These are phyloP conservation scores for Sparidentex hasta DNA, from an alignment of 2,797 vertebrate species.

Conservation along the genomic window DNA sequence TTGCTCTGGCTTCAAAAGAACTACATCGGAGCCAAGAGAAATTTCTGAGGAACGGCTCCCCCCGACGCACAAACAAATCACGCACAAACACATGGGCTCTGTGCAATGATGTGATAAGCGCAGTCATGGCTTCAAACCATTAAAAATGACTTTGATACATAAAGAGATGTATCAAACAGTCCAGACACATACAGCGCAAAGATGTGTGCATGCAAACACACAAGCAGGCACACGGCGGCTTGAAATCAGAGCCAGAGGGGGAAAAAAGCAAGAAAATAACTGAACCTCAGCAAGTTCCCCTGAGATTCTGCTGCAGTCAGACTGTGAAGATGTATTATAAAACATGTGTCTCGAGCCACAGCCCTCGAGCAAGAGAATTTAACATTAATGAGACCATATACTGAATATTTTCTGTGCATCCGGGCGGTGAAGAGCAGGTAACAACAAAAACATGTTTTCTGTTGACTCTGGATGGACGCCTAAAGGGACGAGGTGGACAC, in stretches of 20 bases:
- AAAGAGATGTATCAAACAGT: slow-evolving; percentile 4
- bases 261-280: slow-evolving; percentile 6
- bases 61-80: background rate
- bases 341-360: slow-evolving; percentile 33
- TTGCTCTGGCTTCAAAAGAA: slow-evolving; percentile 32
- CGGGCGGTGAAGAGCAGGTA: too few relatives aligned
- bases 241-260: slow-evolving; percentile 6
- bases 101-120: slow-evolving; percentile 36
- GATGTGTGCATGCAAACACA: too few relatives aligned
- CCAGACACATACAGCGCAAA: background rate
- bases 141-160: slow-evolving; percentile 15
- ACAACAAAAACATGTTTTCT: too few relatives aligned
- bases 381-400: background rate
- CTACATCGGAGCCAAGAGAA: slow-evolving; percentile 65
- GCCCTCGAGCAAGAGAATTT: background rate
- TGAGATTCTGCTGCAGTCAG: slow-evolving; percentile 43
- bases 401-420: too few relatives aligned
- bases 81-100: background rate
- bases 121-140: background rate
- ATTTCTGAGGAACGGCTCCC: slow-evolving; percentile 43
- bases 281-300: slow-evolving; percentile 32
- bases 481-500: too few relatives aligned
- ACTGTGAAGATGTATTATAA: slow-evolving; percentile 42
- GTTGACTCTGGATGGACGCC: too few relatives aligned
- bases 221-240: background rate